Conservation (phyloP, 1,140 invertebrate species). For the Mycetomoellerius zeteki region DNA sequence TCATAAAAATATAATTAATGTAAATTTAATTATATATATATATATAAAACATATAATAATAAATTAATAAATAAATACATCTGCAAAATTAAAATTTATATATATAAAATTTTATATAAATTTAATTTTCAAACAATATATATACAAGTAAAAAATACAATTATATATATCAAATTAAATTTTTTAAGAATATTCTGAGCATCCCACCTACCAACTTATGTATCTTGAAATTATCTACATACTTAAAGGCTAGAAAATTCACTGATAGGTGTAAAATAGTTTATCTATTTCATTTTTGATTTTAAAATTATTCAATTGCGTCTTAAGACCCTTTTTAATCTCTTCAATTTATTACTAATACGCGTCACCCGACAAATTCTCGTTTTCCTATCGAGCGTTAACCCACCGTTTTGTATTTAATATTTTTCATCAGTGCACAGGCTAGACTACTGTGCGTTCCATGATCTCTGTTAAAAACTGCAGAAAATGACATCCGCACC, state of each 20-base stretch:
- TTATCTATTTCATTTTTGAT: not conserved
- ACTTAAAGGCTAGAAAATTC: not conserved
- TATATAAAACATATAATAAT: too few relatives aligned
- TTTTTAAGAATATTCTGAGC: too few relatives aligned
- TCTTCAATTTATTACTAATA: not conserved
- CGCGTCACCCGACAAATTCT: not conserved
- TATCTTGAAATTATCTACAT: too few relatives aligned
- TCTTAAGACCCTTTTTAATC: not conserved
- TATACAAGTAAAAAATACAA: too few relatives aligned
- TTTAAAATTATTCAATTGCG: not conserved
- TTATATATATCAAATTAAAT: too few relatives aligned
- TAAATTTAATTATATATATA: too few relatives aligned
- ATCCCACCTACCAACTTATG: too few relatives aligned
- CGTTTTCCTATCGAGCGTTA: not conserved
- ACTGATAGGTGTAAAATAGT: not conserved
- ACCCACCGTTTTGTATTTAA: conserved; percentile 37
- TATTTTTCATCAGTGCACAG: conserved; percentile 36
- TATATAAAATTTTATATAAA: too few relatives aligned
- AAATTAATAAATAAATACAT: too few relatives aligned
- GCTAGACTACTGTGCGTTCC: not conserved
- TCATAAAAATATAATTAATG: too few relatives aligned
- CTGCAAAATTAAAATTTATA: too few relatives aligned
- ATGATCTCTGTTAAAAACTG: conserved; percentile 15
- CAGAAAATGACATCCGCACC: conserved; percentile 63
- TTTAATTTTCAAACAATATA: too few relatives aligned